A percentile compares a stretch with the other conserved stretches of the same genome.
phyloP scores from a whole-genome alignment of 2,888 invertebrate genomes.

The Archips xylosteana region DNA sequence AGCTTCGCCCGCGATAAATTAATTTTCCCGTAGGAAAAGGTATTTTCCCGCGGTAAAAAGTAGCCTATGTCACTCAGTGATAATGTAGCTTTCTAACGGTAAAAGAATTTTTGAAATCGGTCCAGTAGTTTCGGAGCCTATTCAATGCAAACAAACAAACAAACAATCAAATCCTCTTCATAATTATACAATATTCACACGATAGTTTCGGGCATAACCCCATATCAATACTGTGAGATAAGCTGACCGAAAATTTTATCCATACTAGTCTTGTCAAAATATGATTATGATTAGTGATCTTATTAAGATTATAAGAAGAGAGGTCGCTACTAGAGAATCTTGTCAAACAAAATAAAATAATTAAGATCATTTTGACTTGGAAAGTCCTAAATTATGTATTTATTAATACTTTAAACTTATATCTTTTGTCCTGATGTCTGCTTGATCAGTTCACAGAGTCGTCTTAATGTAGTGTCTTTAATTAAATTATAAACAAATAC shows the following conservation, averaged over 20 bases:
- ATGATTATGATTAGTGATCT: background rate
- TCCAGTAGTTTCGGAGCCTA: no score
- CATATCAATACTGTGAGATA: background rate
- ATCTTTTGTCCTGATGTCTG: slow-evolving; percentile 62
- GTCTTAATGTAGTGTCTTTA: slow-evolving; percentile 32
- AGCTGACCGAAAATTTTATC: background rate
- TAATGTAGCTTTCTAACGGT: no score
- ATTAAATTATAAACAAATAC: slow-evolving; percentile 25
- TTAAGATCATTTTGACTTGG: slow-evolving; percentile 6
- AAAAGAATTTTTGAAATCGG: no score
- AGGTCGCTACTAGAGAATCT: background rate
- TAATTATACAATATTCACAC: background rate
- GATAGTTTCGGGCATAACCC: background rate
- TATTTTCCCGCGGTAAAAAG: no score
- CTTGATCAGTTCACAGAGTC: slow-evolving; percentile 45
- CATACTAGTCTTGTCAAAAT: background rate
- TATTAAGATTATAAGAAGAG: background rate
- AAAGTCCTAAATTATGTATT: background rate
- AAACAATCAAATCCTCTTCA: no score
- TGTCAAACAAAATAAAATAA: background rate
- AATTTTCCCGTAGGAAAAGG: no score
- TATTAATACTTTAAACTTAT: slow-evolving; percentile 2
- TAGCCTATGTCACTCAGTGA: no score
- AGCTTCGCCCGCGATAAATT: no score
- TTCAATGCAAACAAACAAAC: no score